Evolutionary conservation across 2,888 invertebrate species (phyloP).

Genomic region (Mantis religiosa): DNA sequence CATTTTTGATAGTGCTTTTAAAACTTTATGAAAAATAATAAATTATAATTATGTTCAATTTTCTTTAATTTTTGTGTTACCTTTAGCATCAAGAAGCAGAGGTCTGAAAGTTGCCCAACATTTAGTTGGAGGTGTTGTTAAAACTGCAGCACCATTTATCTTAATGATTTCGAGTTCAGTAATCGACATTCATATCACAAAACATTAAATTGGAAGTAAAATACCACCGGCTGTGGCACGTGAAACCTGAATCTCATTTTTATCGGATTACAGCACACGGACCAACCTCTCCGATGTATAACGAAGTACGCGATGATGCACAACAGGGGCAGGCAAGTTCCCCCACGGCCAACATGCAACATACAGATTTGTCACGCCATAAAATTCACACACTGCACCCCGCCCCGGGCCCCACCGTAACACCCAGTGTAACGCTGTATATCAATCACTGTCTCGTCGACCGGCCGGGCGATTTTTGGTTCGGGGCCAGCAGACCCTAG

Average conservation of each 20-base stretch:
- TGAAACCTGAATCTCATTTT: not conserved
- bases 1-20: too few relatives aligned
- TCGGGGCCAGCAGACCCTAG: not conserved
- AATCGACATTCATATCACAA: not conserved
- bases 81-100: not conserved
- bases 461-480: not conserved
- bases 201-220: not conserved
- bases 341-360: slow-evolving; percentile 19
- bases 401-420: not conserved
- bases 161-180: not conserved
- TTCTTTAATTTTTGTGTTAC: too few relatives aligned
- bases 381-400: slow-evolving; percentile 23
- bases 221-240: not conserved
- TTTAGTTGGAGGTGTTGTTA: not conserved
- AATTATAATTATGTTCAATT: too few relatives aligned
- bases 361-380: slow-evolving; percentile 27
- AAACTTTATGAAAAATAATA: too few relatives aligned
- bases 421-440: not conserved
- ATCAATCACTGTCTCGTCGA: slow-evolving; percentile 8
- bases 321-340: not conserved
- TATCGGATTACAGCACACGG: not conserved
- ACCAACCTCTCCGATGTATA: not conserved
- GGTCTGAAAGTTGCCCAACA: too few relatives aligned
- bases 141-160: not conserved
- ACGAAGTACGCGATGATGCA: not conserved